phyloP scores from a whole-genome alignment of 2,113 vertebrate species.

The Ia io region DNA sequence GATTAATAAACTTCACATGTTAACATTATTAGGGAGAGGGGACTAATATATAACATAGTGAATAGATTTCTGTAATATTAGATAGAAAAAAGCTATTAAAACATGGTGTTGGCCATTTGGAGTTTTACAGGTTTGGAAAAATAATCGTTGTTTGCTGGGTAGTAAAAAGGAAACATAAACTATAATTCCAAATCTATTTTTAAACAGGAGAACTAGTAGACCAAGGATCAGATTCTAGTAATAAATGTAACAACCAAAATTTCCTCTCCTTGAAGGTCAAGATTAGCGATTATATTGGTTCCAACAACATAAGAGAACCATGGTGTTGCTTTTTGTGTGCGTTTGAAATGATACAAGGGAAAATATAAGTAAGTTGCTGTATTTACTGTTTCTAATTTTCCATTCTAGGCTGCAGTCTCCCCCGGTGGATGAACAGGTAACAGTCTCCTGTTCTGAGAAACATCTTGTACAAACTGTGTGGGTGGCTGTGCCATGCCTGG shows the following conservation, averaged over 20 bases:
- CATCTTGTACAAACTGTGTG: background rate
- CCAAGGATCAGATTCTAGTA: background rate
- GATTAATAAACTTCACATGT: background rate
- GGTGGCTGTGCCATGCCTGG: background rate
- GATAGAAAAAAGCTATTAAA: background rate
- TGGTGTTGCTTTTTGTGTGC: background rate
- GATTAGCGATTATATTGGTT: background rate
- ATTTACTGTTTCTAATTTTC: slow-evolving; percentile 54
- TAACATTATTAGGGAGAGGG: background rate
- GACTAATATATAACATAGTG: background rate
- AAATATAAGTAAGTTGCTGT: background rate
- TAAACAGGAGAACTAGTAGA: background rate
- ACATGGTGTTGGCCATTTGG: background rate
- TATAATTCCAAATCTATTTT: background rate
- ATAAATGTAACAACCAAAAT: slow-evolving; percentile 11
- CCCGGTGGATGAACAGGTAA: slow-evolving; percentile 73
- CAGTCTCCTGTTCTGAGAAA: background rate
- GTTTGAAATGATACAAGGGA: background rate
- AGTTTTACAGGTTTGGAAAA: background rate
- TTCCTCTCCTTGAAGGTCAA: background rate
- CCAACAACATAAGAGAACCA: background rate
- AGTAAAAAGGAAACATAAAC: background rate
- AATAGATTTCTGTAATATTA: background rate
- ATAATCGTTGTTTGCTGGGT: background rate
- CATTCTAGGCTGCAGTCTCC: slow-evolving; percentile 60